Conservation (phyloP, 2,888 invertebrate genomes). For the Lycaena phlaeas region DNA sequence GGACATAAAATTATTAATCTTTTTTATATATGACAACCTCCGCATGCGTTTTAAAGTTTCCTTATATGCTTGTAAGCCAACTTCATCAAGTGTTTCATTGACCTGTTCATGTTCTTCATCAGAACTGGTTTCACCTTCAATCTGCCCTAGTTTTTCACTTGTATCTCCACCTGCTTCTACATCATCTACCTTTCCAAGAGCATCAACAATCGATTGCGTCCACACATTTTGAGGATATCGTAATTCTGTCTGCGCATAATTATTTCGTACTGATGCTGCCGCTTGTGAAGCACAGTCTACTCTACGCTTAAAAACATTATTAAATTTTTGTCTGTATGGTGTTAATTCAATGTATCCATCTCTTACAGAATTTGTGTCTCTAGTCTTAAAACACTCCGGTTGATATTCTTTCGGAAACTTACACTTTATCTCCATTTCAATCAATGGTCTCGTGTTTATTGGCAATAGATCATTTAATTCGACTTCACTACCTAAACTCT, state of each 20-base stretch:
- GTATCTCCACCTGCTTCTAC: constrained; percentile 41
- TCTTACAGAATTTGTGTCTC: constrained; percentile 70
- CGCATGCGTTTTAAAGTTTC: constrained; percentile 42
- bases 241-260: constrained; percentile 77
- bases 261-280: constrained; percentile 52
- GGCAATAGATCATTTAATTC: constrained; percentile 73
- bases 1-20: constrained; percentile 39
- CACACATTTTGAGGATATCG: constrained; percentile 79
- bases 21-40: constrained; percentile 49
- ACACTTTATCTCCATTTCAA: constrained; percentile 79
- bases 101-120: constrained; percentile 22
- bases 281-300: constrained; percentile 75
- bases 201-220: constrained; percentile 75
- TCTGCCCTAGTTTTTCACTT: constrained; percentile 20
- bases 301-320: constrained; percentile 69
- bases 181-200: constrained; percentile 33
- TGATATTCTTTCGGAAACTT: constrained; percentile 69
- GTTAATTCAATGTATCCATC: constrained; percentile 81
- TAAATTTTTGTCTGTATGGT: constrained; percentile 69
- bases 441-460: constrained; percentile 68
- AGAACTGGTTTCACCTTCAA: constrained; percentile 26
- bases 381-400: constrained; percentile 60
- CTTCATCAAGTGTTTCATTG: constrained; percentile 35
- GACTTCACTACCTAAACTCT: constrained; percentile 75
- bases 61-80: constrained; percentile 39